phyloP scores from a whole-genome alignment of 1,140 invertebrate genomes.

The Globodera ellingtonae region DNA sequence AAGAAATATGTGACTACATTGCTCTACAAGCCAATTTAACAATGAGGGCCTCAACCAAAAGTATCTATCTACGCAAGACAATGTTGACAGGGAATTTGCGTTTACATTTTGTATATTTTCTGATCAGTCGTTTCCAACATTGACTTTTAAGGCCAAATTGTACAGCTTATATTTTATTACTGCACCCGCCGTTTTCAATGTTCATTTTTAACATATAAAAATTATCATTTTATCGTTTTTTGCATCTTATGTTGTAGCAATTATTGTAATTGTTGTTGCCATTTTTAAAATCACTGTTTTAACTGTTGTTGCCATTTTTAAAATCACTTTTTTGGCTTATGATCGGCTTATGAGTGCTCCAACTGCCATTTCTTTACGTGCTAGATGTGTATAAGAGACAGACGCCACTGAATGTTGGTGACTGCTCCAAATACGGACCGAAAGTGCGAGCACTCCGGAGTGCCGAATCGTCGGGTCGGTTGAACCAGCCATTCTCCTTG shows the following conservation, averaged over 20 bases:
- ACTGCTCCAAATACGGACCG: background rate
- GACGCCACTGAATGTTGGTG: no score
- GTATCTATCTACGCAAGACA: background rate
- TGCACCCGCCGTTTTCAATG: no score
- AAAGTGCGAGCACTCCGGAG: constrained; percentile 82
- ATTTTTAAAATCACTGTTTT: no score
- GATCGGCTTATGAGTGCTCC: background rate
- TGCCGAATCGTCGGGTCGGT: constrained; percentile 71
- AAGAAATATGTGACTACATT: constrained; percentile 99
- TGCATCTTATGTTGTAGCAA: no score
- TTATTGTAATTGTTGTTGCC: no score
- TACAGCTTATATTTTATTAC: no score
- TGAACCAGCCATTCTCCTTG: constrained; percentile 38
- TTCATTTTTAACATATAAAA: no score
- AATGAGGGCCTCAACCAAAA: background rate
- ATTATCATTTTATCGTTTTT: no score
- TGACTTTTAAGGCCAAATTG: background rate
- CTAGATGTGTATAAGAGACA: no score
- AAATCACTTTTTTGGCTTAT: background rate
- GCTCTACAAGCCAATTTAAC: constrained; percentile 83
- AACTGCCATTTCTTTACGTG: constrained; percentile 1
- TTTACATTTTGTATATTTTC: constrained; percentile 3
- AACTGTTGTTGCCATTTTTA: background rate
- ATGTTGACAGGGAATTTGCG: background rate
- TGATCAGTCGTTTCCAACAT: background rate